phyloP scores from a whole-genome alignment of 1,140 invertebrate species.

The Chelonus insularis region DNA sequence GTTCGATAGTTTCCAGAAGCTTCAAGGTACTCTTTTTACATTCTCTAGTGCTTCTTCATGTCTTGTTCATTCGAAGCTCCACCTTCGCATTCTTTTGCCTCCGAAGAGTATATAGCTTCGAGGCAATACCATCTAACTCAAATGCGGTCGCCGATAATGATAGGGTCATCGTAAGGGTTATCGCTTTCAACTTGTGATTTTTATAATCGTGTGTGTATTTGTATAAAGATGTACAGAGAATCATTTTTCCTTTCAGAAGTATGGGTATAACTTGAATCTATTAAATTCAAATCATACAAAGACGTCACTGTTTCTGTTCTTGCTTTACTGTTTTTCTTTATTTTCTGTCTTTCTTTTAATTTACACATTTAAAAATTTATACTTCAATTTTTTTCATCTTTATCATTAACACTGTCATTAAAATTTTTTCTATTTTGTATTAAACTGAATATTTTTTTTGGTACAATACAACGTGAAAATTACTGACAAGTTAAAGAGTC shows the following conservation, averaged over 20 bases:
- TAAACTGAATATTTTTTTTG: no score
- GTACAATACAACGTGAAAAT: no score
- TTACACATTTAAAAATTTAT: no score
- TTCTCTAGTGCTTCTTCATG: not conserved
- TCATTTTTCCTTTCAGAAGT: not conserved
- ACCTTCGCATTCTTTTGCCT: not conserved
- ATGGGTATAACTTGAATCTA: not conserved
- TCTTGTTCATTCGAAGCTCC: slow-evolving; percentile 2
- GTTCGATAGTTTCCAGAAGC: slow-evolving; percentile 14
- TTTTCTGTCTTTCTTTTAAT: no score
- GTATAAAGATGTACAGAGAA: not conserved
- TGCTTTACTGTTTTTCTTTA: slow-evolving; percentile 1
- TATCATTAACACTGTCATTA: no score
- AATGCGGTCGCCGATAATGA: slow-evolving; percentile 34
- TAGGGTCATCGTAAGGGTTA: slow-evolving; percentile 35
- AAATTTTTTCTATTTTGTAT: no score
- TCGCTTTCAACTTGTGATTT: slow-evolving; percentile 18
- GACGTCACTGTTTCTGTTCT: slow-evolving; percentile 8
- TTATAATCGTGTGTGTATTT: slow-evolving; percentile 13
- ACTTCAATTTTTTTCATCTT: no score
- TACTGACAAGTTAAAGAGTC: no score
- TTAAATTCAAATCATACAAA: slow-evolving; percentile 6
- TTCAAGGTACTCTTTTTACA: not conserved
- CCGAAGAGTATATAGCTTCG: not conserved
- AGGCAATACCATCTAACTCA: slow-evolving; percentile 1